Evolutionary conservation across 37 sponge, comb jelly and placozoan species (phyloP).

Genomic region (Beroe forskalii): DNA sequence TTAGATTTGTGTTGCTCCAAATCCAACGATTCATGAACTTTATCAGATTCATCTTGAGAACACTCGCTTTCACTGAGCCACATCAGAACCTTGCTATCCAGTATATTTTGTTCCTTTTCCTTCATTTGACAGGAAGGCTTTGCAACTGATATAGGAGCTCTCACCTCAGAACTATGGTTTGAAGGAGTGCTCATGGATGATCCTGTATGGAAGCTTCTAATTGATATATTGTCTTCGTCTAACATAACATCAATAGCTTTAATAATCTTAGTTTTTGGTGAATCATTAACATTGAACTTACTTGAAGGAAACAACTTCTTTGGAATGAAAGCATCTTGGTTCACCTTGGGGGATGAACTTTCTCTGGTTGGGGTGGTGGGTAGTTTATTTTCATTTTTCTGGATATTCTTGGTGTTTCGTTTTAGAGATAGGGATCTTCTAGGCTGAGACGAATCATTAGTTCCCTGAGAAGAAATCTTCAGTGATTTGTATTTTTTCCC

Average conservation of each 20-base stretch:
- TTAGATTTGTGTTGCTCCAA: background rate
- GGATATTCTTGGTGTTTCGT: too few species aligned
- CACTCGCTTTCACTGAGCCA: slow-evolving; percentile 57
- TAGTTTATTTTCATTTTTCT: background rate
- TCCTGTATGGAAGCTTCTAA: background rate
- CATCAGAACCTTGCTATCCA: slow-evolving; percentile 19
- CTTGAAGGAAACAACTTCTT: background rate
- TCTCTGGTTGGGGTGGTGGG: background rate
- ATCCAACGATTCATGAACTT: background rate
- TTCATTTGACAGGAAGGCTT: background rate
- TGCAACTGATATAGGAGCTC: background rate
- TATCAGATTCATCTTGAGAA: slow-evolving; percentile 39
- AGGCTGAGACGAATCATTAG: too few species aligned
- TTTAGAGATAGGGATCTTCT: too few species aligned
- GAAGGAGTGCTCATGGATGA: background rate
- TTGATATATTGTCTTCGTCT: background rate
- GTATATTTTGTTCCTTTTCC: background rate
- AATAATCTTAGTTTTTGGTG: slow-evolving; percentile 17
- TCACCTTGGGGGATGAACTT: background rate
- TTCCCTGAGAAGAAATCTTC: background rate
- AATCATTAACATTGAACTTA: background rate
- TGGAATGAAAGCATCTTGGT: background rate
- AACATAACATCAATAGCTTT: background rate
- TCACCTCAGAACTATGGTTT: background rate
- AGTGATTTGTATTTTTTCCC: slow-evolving; percentile 5